A percentile compares a stretch with the other conserved stretches of the same genome.
Evolutionary conservation across 2,888 invertebrate species (phyloP).

Genomic region (Heteropelma amictum): DNA sequence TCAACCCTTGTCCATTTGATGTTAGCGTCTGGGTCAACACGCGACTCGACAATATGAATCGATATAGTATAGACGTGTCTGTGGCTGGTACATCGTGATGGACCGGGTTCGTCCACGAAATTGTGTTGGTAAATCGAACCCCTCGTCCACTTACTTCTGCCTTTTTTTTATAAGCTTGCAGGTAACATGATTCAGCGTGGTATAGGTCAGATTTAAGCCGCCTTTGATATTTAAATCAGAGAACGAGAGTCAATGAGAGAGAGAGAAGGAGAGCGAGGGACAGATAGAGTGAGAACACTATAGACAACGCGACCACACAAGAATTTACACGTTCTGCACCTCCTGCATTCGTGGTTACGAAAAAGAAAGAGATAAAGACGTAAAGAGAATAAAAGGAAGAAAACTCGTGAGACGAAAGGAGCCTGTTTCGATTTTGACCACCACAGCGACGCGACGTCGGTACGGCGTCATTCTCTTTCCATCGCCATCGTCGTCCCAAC

Average conservation of each 20-base stretch:
- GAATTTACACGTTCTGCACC: conserved; percentile 74
- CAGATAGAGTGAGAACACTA: conserved; percentile 30
- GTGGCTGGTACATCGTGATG: conserved; percentile 20
- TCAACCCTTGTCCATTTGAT: conserved; percentile 68
- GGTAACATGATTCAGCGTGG: conserved; percentile 78
- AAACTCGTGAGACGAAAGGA: conserved; percentile 18
- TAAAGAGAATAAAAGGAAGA: conserved; percentile 8
- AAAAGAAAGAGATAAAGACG: not conserved
- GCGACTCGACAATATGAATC: conserved; percentile 59
- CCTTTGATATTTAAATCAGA: conserved; percentile 78
- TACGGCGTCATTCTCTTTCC: conserved; percentile 39
- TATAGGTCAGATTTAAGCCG: conserved; percentile 78
- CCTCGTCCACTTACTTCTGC: not conserved
- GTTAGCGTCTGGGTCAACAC: conserved; percentile 74
- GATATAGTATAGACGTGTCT: conserved; percentile 43
- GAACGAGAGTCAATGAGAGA: conserved; percentile 57
- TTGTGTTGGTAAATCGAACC: conserved; percentile 63
- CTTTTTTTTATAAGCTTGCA: conserved; percentile 69
- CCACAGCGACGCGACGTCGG: conserved; percentile 40
- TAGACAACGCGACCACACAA: conserved; percentile 73
- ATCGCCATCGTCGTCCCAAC: conserved; percentile 22
- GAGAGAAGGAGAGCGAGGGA: conserved; percentile 18
- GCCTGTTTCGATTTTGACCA: conserved; percentile 56
- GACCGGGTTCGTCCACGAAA: conserved; percentile 48
- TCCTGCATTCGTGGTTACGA: conserved; percentile 58